phyloP scores from a whole-genome alignment of 2,888 invertebrate species.

The Torymus texanus region DNA sequence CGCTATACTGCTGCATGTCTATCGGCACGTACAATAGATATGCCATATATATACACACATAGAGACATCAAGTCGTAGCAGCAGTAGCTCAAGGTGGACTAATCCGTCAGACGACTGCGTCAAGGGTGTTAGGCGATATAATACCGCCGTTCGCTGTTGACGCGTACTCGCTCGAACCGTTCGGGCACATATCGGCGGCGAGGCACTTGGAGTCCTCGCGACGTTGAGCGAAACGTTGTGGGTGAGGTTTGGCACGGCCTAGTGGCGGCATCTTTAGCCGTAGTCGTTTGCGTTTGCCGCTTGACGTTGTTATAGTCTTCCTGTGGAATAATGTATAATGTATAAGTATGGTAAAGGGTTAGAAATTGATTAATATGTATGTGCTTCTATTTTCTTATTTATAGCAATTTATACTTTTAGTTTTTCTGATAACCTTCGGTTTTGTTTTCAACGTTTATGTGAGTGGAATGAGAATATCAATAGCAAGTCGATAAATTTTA shows the following conservation, averaged over 20 bases:
- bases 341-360: too few relatives aligned
- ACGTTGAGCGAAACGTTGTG: background rate
- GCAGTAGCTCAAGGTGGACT: background rate
- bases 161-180: slow-evolving; percentile 60
- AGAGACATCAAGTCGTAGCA: too few relatives aligned
- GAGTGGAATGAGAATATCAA: too few relatives aligned
- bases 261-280: slow-evolving; percentile 64
- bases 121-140: slow-evolving; percentile 26
- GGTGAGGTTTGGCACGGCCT: slow-evolving; percentile 33
- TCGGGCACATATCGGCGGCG: slow-evolving; percentile 68
- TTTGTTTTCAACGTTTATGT: too few relatives aligned
- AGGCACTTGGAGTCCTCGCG: slow-evolving; percentile 65
- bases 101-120: slow-evolving; percentile 62
- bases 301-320: slow-evolving; percentile 8
- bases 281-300: slow-evolving; percentile 39
- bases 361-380: too few relatives aligned
- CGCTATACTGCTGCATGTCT: too few relatives aligned
- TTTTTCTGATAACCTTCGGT: too few relatives aligned
- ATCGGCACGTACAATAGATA: too few relatives aligned
- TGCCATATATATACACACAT: too few relatives aligned
- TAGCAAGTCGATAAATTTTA: too few relatives aligned
- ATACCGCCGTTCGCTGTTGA: slow-evolving; percentile 11
- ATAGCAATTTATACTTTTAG: too few relatives aligned
- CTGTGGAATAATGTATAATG: background rate
- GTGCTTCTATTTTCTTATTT: too few relatives aligned